Conservation (phyloP, 2,888 invertebrate genomes). For the Oscheius sp. region DNA sequence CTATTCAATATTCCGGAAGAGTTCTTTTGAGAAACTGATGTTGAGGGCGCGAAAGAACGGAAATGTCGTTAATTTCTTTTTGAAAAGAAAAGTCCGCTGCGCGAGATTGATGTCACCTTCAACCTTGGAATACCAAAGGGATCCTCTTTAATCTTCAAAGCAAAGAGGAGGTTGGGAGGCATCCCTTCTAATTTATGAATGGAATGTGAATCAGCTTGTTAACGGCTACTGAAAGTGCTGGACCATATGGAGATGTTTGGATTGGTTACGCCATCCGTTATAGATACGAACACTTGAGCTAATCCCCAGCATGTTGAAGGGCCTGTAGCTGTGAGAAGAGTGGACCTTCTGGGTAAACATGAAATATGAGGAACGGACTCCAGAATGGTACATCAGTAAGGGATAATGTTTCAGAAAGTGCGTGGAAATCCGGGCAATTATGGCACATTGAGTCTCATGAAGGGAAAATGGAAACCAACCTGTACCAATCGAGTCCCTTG, state of each 20-base stretch:
- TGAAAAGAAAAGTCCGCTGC: slow-evolving; percentile 14
- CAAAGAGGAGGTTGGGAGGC: too few species aligned
- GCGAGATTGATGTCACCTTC: slow-evolving; percentile 12
- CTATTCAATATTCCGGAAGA: not conserved
- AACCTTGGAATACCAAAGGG: slow-evolving; percentile 25
- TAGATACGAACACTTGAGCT: slow-evolving; percentile 27
- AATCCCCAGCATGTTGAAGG: slow-evolving; percentile 18
- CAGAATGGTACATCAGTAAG: slow-evolving; percentile 14
- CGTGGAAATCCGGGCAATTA: slow-evolving; percentile 22
- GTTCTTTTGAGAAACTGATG: not conserved
- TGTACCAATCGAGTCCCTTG: slow-evolving; percentile 91
- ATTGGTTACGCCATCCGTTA: slow-evolving; percentile 26
- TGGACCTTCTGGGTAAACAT: slow-evolving; percentile 19
- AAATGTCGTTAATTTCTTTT: slow-evolving; percentile 17
- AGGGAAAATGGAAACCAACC: slow-evolving; percentile 52
- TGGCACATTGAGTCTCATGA: not conserved
- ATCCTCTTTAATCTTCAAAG: not conserved
- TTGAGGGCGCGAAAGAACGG: not conserved
- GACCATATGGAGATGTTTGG: slow-evolving; percentile 20
- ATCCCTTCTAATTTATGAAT: slow-evolving; percentile 22
- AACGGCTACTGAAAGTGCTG: not conserved
- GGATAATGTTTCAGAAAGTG: slow-evolving; percentile 24
- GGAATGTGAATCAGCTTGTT: not conserved
- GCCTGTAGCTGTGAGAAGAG: slow-evolving; percentile 17
- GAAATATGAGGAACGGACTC: slow-evolving; percentile 3